phyloP scores from a whole-genome alignment of 2,797 vertebrate species.

The Pseudomugil gertrudae region DNA sequence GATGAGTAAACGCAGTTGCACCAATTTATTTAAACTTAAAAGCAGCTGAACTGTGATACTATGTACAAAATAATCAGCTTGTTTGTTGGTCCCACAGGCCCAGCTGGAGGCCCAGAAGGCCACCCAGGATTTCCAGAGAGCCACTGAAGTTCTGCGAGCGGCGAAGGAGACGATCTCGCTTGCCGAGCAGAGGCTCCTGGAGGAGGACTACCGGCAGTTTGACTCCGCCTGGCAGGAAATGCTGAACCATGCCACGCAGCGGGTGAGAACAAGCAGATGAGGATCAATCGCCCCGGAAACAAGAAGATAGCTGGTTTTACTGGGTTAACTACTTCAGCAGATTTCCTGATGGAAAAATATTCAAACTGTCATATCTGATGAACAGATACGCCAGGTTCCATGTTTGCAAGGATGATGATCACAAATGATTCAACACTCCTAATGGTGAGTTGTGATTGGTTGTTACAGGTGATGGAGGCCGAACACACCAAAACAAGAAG shows the following conservation, averaged over 20 bases:
- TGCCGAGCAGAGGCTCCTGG: conserved; percentile 92
- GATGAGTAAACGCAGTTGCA: not conserved
- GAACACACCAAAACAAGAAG: conserved; percentile 93
- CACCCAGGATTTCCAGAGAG: conserved; percentile 95
- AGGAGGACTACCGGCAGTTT: conserved; percentile 94
- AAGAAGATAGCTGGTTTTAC: not conserved
- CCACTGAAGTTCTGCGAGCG: conserved; percentile 91
- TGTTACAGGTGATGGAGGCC: conserved; percentile 93
- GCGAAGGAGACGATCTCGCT: conserved; percentile 96
- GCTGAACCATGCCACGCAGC: conserved; percentile 96
- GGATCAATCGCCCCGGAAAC: not conserved
- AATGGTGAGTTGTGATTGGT: conserved; percentile 25
- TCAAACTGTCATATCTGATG: not conserved
- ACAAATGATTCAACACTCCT: not conserved
- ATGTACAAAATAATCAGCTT: not conserved
- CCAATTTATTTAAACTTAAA: not conserved
- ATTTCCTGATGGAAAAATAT: not conserved
- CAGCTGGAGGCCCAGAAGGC: conserved; percentile 95
- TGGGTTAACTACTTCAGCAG: not conserved
- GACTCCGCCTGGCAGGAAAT: conserved; percentile 99
- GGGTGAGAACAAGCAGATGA: conserved; percentile 75
- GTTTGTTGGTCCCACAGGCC: conserved; percentile 76
- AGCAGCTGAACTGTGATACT: not conserved
- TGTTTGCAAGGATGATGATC: not conserved
- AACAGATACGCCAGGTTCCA: not conserved